These are phyloP conservation scores for Phrynocephalus vlangalii DNA, from an alignment of 2,797 vertebrate species.

Conservation along the genomic window DNA sequence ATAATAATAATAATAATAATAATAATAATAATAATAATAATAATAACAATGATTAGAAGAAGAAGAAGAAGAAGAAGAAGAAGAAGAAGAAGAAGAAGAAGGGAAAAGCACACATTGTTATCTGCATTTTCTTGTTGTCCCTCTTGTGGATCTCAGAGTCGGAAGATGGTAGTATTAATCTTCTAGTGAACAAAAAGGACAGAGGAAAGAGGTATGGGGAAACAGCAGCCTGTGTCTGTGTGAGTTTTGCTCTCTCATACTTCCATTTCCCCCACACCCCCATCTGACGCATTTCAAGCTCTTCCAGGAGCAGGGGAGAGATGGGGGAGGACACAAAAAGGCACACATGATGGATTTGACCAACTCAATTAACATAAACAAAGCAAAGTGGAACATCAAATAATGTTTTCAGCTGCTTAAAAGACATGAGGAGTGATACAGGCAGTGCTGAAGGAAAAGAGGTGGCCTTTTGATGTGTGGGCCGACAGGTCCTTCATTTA, in stretches of 20 bases:
- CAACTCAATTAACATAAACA: slow-evolving; percentile 83
- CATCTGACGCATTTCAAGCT: slow-evolving; percentile 52
- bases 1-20: no score
- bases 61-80: no score
- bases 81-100: not conserved
- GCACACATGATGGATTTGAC: slow-evolving; percentile 77
- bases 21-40: no score
- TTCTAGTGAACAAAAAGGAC: slow-evolving; percentile 43
- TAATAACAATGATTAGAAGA: no score
- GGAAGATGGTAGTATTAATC: slow-evolving; percentile 60
- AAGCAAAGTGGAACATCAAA: slow-evolving; percentile 81
- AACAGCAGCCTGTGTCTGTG: slow-evolving; percentile 69
- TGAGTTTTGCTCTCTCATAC: slow-evolving; percentile 48
- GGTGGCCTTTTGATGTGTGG: slow-evolving; percentile 74
- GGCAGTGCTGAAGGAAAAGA: slow-evolving; percentile 67
- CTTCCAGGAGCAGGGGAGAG: slow-evolving; percentile 11
- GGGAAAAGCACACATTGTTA: not conserved
- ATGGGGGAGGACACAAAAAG: slow-evolving; percentile 53
- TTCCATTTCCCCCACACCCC: slow-evolving; percentile 28
- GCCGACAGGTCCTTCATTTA: slow-evolving; percentile 73
- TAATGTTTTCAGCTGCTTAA: slow-evolving; percentile 72
- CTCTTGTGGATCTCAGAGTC: not conserved
- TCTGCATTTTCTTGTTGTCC: not conserved
- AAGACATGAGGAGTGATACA: slow-evolving; percentile 73
- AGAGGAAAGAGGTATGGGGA: not conserved